These are phyloP conservation scores for Physocephala rufipes DNA, from an alignment of 2,888 invertebrate genomes.

Conservation along the genomic window DNA sequence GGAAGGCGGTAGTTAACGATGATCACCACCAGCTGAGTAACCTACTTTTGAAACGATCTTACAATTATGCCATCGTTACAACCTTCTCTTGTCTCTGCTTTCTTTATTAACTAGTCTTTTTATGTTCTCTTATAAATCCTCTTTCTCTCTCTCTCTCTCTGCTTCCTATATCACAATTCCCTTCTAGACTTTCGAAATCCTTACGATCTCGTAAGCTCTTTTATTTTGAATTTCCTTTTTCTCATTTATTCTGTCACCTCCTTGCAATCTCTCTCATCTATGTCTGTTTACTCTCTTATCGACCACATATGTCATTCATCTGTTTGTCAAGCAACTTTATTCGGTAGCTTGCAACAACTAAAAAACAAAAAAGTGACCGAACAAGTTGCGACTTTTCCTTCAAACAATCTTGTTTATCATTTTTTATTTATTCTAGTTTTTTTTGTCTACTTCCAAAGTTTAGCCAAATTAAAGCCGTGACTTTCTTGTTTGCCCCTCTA, in stretches of 20 bases:
- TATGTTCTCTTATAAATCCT: not conserved
- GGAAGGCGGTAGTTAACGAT: not conserved
- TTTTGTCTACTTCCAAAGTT: slow-evolving; percentile 3
- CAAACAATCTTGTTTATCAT: slow-evolving; percentile 13
- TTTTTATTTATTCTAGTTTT: slow-evolving; percentile 3
- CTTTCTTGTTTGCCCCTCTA: slow-evolving; percentile 3
- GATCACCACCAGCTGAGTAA: slow-evolving; percentile 31
- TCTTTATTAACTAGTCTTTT: not conserved
- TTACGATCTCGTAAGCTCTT: not conserved
- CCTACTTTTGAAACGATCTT: slow-evolving; percentile 28
- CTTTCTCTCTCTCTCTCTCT: not conserved
- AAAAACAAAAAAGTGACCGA: slow-evolving; percentile 14
- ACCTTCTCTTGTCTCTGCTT: not conserved
- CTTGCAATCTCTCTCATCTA: not conserved
- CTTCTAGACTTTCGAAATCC: not conserved
- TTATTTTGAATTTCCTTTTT: not conserved
- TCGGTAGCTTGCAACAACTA: not conserved
- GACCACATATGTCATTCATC: not conserved
- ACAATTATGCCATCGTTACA: not conserved
- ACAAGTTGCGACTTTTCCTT: slow-evolving; percentile 16
- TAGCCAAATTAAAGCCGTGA: slow-evolving; percentile 27
- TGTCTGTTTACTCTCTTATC: not conserved
- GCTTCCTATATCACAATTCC: too few species aligned
- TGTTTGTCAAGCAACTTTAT: slow-evolving; percentile 10
- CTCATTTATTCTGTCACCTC: not conserved